These are phyloP conservation scores for Geotrypetes seraphini DNA, from an alignment of 2,797 vertebrate species.

Conservation along the genomic window DNA sequence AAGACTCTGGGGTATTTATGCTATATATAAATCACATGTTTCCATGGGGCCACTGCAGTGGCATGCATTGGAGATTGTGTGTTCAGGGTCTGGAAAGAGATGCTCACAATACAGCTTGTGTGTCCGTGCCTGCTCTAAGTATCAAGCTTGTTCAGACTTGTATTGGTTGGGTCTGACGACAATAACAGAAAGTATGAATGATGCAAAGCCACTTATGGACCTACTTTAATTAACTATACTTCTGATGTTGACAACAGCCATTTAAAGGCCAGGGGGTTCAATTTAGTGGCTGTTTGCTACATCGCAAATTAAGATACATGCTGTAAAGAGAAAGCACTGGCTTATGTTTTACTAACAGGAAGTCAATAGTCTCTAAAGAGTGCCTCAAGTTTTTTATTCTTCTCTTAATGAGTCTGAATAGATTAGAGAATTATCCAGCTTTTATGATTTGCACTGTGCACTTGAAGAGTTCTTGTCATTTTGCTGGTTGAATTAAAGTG, in stretches of 20 bases:
- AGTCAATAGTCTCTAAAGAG: slow-evolving; percentile 28
- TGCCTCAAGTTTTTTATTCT: slow-evolving; percentile 13
- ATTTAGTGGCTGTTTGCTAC: slow-evolving; percentile 43
- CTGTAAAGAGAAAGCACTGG: slow-evolving; percentile 34
- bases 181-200: no score
- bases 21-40: no score
- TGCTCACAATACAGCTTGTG: no score
- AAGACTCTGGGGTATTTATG: no score
- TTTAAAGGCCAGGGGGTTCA: slow-evolving; percentile 40
- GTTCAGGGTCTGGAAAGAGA: no score
- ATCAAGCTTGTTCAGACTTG: slow-evolving; percentile 14
- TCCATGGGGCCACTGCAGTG: no score
- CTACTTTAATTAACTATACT: slow-evolving; percentile 38
- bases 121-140: no score
- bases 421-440: neutral
- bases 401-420: slow-evolving; percentile 6
- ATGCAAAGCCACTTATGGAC: slow-evolving; percentile 4
- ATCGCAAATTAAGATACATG: slow-evolving; percentile 41
- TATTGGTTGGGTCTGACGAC: no score
- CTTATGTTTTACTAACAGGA: slow-evolving; percentile 28
- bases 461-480: no score
- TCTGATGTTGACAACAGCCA: slow-evolving; percentile 45
- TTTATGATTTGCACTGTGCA: no score
- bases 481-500: no score
- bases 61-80: no score